phyloP scores from a whole-genome alignment of 2,797 vertebrate species.

The Cirrhinus molitorella region DNA sequence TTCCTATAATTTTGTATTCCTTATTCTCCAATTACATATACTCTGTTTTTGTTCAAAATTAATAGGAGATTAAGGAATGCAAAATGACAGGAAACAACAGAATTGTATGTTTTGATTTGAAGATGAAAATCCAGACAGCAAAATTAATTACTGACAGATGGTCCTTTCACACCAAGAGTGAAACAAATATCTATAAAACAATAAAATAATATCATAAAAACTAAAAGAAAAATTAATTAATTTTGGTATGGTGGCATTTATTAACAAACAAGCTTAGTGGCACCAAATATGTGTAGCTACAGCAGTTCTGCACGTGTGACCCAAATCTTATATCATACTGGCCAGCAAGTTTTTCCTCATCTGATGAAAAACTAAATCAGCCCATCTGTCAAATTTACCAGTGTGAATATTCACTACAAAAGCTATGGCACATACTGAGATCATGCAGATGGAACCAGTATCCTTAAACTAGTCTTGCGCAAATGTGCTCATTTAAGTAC shows the following conservation, averaged over 20 bases:
- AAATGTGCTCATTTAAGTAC: conserved; percentile 37
- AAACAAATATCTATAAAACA: not conserved
- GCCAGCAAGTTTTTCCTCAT: not conserved
- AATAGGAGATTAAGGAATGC: not conserved
- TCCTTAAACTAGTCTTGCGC: not conserved
- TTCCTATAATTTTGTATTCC: not conserved
- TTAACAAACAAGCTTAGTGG: not conserved
- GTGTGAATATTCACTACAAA: conserved; percentile 2
- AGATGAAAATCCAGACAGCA: not conserved
- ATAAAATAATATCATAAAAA: not conserved
- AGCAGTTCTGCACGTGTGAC: not conserved
- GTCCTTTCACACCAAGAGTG: not conserved
- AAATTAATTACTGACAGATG: not conserved
- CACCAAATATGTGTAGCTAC: not conserved
- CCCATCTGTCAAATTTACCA: not conserved
- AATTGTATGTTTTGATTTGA: not conserved
- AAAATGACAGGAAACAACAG: not conserved
- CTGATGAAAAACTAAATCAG: not conserved
- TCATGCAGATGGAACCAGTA: not conserved
- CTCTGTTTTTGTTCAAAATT: not conserved
- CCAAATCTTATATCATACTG: not conserved
- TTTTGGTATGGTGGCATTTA: not conserved
- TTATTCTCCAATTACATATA: not conserved
- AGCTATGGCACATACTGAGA: not conserved
- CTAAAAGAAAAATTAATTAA: not conserved